Percentiles rank a stretch among this genome's conserved stretches.
These are phyloP conservation scores for Cossypha caffra DNA, from an alignment of 2,797 vertebrate genomes.

Conservation along the genomic window DNA sequence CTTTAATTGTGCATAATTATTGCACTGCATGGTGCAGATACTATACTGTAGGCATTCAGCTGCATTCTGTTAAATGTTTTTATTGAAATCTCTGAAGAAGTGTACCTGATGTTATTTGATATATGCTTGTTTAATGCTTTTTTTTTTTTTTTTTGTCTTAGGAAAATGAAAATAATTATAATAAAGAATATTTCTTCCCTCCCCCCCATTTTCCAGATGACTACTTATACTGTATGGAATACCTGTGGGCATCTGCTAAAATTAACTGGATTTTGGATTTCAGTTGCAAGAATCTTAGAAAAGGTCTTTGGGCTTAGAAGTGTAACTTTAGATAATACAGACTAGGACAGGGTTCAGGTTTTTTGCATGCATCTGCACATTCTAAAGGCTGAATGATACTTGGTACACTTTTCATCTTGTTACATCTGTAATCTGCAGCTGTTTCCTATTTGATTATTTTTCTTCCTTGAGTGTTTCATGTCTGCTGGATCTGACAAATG, in stretches of 20 bases:
- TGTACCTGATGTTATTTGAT: slow-evolving; percentile 18
- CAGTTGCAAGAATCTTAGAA: not conserved
- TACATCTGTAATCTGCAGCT: not conserved
- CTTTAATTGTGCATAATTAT: slow-evolving; percentile 78
- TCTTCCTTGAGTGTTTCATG: not conserved
- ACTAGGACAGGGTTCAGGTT: not conserved
- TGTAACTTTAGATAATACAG: not conserved
- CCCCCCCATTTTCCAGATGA: not conserved
- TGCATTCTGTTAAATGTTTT: slow-evolving; percentile 56
- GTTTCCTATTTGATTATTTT: slow-evolving; percentile 9
- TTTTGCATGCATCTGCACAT: not conserved
- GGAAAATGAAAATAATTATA: not conserved
- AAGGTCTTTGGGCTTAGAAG: not conserved
- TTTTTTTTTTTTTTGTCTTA: not conserved
- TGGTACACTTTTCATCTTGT: not conserved
- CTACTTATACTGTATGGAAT: not conserved
- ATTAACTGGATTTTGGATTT: not conserved
- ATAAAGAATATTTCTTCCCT: not conserved
- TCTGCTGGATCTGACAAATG: not conserved
- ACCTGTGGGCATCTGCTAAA: not conserved
- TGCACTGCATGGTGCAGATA: slow-evolving; percentile 65
- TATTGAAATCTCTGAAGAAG: slow-evolving; percentile 37
- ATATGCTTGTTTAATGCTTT: slow-evolving; percentile 23
- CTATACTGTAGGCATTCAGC: slow-evolving; percentile 52
- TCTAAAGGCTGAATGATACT: not conserved